Percentiles rank a stretch among this genome's conserved stretches.
These are phyloP conservation scores for Clarias magur DNA, from an alignment of 2,113 vertebrate genomes.

Conservation along the genomic window DNA sequence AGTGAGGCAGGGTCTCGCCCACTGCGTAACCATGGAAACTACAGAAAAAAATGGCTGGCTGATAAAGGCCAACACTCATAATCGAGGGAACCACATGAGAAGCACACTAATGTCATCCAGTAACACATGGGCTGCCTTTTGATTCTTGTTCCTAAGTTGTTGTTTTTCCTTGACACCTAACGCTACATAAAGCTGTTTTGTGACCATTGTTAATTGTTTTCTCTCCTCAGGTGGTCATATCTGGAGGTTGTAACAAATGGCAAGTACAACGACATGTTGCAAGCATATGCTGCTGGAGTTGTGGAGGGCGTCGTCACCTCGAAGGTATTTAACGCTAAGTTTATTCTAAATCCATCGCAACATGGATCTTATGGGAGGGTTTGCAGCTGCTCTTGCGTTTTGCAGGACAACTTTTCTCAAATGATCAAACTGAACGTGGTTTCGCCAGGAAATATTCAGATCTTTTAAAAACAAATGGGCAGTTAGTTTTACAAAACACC, in stretches of 20 bases:
- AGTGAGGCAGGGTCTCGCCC: too few relatives aligned
- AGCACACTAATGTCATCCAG: neutral
- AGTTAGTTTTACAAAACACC: too few relatives aligned
- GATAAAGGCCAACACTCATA: neutral
- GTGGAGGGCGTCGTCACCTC: conserved; percentile 83
- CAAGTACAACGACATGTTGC: conserved; percentile 83
- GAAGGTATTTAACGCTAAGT: conserved; percentile 70
- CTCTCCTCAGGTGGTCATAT: conserved; percentile 81
- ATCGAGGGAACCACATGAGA: neutral
- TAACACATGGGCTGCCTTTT: neutral
- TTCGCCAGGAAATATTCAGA: too few relatives aligned
- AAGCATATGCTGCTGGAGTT: conserved; percentile 88
- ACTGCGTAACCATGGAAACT: too few relatives aligned
- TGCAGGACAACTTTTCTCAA: too few relatives aligned
- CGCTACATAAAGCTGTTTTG: neutral
- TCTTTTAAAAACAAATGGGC: too few relatives aligned
- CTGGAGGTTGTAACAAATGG: conserved; percentile 81
- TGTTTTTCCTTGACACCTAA: neutral
- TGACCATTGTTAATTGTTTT: neutral
- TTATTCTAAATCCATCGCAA: neutral
- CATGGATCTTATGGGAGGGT: neutral
- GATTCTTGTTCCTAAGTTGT: neutral
- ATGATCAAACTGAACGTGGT: too few relatives aligned
- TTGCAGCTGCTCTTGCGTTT: too few relatives aligned
- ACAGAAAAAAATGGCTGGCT: neutral